A percentile compares a stretch with the other conserved stretches of the same genome.
Conservation (phyloP, 2,113 vertebrate species). For the Brachypodius melanocephalos region DNA sequence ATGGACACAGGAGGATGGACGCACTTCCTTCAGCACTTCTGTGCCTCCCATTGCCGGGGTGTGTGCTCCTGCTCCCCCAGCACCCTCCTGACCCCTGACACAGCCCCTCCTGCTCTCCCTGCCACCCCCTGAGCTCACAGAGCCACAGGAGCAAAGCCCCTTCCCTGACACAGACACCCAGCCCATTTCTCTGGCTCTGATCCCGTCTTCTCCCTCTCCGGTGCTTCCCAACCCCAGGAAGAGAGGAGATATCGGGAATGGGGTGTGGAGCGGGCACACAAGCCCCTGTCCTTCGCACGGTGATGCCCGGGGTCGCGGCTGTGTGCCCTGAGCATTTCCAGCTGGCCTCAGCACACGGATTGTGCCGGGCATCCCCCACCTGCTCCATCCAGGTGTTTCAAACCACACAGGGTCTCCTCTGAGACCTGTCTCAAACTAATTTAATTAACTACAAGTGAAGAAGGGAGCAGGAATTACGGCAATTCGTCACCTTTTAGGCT, state of each 20-base stretch:
- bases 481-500: constrained; percentile 1
- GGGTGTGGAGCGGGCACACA: too few species aligned
- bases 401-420: background rate
- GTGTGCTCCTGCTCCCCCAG: rapidly evolving
- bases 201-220: background rate
- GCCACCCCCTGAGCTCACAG: background rate
- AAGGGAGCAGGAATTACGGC: background rate
- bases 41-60: background rate
- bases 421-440: background rate
- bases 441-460: background rate
- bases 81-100: background rate
- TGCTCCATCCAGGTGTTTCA: background rate
- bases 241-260: rapidly evolving
- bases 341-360: rapidly evolving
- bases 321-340: background rate
- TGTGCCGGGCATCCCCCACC: background rate
- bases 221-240: background rate
- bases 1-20: background rate
- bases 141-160: background rate
- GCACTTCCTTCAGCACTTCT: rapidly evolving
- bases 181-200: background rate
- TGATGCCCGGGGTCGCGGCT: rapidly evolving
- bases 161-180: background rate
- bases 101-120: background rate
- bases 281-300: rapidly evolving